phyloP scores from a whole-genome alignment of 2,797 vertebrate genomes.

The Acanthornis magna region DNA sequence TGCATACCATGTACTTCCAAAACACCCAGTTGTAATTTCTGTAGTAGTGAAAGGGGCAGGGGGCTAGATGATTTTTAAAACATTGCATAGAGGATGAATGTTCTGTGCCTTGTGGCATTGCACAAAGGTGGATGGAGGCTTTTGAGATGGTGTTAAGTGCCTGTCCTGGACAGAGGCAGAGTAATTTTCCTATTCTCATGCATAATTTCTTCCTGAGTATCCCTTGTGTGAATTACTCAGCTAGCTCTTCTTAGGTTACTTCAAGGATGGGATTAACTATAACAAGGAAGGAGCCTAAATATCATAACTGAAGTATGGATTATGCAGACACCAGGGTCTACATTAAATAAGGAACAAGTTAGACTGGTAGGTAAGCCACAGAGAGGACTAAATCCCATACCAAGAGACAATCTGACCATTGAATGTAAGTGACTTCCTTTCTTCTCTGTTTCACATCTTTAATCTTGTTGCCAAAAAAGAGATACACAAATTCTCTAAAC shows the following conservation, averaged over 20 bases:
- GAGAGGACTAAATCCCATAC: neutral
- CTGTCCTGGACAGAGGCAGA: neutral
- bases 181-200: neutral
- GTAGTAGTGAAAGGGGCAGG: rapidly evolving
- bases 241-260: neutral
- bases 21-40: neutral
- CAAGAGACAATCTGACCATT: neutral
- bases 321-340: neutral
- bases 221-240: neutral
- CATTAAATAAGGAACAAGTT: neutral
- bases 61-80: neutral
- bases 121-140: neutral
- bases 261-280: neutral
- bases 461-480: neutral
- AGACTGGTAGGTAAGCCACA: neutral
- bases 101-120: neutral
- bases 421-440: neutral
- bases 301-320: neutral
- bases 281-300: neutral
- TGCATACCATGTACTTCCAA: neutral
- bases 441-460: neutral
- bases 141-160: neutral
- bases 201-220: neutral
- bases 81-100: neutral
- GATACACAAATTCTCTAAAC: neutral